phyloP scores from a whole-genome alignment of 2,888 invertebrate genomes.

The Cybosia mesomella region DNA sequence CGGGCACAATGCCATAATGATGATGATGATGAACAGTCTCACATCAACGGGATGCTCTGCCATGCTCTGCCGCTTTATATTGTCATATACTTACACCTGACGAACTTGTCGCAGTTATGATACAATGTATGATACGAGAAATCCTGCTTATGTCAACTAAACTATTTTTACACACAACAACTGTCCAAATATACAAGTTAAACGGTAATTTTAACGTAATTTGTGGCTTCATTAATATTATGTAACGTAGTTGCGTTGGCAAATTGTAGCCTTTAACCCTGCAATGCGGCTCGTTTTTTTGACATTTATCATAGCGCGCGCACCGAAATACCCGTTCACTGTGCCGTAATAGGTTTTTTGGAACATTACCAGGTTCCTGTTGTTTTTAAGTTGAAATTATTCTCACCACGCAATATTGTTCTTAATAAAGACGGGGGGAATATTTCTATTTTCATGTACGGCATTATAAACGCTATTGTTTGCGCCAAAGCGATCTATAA shows the following conservation, averaged over 20 bases:
- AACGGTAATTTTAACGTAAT: slow-evolving; percentile 50
- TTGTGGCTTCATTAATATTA: slow-evolving; percentile 49
- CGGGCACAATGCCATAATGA: no score
- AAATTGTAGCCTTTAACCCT: slow-evolving; percentile 65
- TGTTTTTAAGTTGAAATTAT: slow-evolving; percentile 26
- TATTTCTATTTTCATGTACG: neutral
- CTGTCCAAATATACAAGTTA: slow-evolving; percentile 21
- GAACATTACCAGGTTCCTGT: slow-evolving; percentile 77
- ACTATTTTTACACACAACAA: neutral
- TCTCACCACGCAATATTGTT: slow-evolving; percentile 17
- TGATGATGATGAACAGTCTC: no score
- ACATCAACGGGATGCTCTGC: no score
- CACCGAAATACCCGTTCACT: slow-evolving; percentile 50
- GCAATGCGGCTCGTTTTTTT: slow-evolving; percentile 81
- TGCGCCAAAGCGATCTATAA: neutral
- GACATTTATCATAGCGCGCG: slow-evolving; percentile 80
- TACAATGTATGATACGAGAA: neutral
- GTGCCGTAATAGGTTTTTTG: slow-evolving; percentile 79
- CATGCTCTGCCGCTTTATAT: neutral
- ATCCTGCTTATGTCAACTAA: neutral
- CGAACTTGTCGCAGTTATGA: neutral
- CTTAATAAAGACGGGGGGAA: slow-evolving; percentile 13
- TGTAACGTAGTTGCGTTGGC: slow-evolving; percentile 52
- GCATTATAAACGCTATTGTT: neutral
- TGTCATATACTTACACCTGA: neutral